phyloP scores from a whole-genome alignment of 2,113 vertebrate species.

The Aegotheles bennettii region DNA sequence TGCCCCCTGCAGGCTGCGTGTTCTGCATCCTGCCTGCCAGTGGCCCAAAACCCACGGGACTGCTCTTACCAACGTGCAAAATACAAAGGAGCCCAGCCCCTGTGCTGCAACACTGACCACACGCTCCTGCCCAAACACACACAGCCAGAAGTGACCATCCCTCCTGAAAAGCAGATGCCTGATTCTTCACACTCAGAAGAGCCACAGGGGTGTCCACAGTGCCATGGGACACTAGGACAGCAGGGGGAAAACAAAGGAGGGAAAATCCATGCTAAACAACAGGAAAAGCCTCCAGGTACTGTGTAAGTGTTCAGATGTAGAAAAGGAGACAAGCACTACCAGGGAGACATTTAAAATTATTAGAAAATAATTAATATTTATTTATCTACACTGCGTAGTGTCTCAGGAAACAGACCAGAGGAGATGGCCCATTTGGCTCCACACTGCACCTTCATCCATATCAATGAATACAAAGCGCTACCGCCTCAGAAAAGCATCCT shows the following conservation, averaged over 20 bases:
- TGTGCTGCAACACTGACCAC: neutral
- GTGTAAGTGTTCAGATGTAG: neutral
- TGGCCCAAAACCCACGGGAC: neutral
- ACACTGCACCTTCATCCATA: neutral
- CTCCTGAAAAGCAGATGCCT: neutral
- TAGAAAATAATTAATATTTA: neutral
- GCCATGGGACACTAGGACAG: neutral
- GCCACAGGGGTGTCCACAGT: neutral
- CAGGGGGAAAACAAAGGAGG: neutral
- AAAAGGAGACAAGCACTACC: neutral
- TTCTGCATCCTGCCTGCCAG: neutral
- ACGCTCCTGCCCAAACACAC: neutral
- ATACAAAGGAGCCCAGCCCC: neutral
- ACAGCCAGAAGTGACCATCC: neutral
- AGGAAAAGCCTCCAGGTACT: neutral
- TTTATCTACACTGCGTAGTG: rapidly evolving
- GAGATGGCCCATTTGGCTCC: neutral
- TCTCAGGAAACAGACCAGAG: neutral
- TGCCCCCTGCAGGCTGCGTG: neutral
- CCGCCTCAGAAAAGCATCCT: neutral
- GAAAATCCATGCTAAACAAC: neutral
- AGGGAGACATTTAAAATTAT: neutral
- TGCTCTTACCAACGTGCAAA: neutral
- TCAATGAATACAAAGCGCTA: neutral
- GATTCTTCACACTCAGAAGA: neutral